These are phyloP conservation scores for Anagyrus pseudococci DNA, from an alignment of 2,888 invertebrate genomes.

Conservation along the genomic window DNA sequence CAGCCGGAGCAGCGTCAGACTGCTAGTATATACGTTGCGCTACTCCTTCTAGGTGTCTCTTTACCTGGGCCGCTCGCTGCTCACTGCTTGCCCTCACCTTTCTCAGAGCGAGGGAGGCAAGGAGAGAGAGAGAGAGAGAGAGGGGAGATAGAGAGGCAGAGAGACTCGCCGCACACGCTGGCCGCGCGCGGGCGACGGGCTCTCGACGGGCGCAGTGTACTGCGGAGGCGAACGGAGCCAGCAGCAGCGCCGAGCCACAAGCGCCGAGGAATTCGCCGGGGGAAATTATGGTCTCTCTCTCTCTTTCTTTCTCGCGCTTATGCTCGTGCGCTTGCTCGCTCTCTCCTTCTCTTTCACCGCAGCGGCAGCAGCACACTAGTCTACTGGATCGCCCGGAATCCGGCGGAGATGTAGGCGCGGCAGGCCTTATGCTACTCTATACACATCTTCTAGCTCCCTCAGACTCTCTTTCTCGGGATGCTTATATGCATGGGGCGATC, in stretches of 20 bases:
- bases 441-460: constrained; percentile 7
- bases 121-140: no score
- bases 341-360: no score
- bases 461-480: no score
- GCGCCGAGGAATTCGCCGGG: constrained; percentile 28
- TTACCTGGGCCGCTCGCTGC: not conserved
- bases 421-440: not conserved
- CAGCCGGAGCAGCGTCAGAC: no score
- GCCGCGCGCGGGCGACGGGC: not conserved
- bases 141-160: no score
- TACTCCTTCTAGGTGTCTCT: not conserved
- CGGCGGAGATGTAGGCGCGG: constrained; percentile 8
- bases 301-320: not conserved
- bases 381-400: constrained; percentile 13
- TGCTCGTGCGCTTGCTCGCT: no score
- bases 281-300: constrained; percentile 5
- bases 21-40: no score
- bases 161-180: not conserved
- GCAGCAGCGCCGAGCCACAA: not conserved
- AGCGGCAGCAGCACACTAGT: not conserved
- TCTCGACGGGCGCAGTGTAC: not conserved
- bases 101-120: not conserved
- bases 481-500: no score
- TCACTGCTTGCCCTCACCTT: not conserved
- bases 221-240: constrained; percentile 4